Evolutionary conservation across 2,888 invertebrate genomes (phyloP), one percentile per base, ranked within the genome.

Genomic region (Exephanes ischioxanthus): DNA sequence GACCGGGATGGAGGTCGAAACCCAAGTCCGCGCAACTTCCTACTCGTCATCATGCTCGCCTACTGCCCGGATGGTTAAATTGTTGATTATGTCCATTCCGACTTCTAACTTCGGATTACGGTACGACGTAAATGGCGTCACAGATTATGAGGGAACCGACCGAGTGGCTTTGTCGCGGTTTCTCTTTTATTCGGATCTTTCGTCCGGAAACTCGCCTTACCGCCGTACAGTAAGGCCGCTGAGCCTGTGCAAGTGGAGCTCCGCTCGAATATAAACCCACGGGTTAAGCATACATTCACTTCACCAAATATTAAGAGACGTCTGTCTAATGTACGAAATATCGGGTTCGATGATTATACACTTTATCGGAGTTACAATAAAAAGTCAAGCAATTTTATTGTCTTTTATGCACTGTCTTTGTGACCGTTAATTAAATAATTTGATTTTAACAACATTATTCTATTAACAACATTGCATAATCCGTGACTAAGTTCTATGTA

Each of bases 21-120:
- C 61, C 14, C 30, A 14, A 33, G 83, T 75, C 68, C 3, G 53
- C 16, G 72, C 19, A n/a, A 72, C 77, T 82, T 84, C 85, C 72
- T 77, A 78, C 77, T 87, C 33, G 16, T n/a, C 70, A 19, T 87
- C 78, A 88, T 92, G 88, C 33, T 78, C 76, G 72, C 92, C 92
- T 91, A 85, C 19, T 91, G 76, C 78, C n/a, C 83, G 89, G 90
- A 92, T 93, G 92, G 93, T 93, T 93, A 92, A 93, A 93, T 94
- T 93, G 93, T 94, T 94, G 93, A 94, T 94, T 94, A 93, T 93
- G 93, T 93, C 93, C 93, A 93, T 94, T 93, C 93, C 92, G 89
- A 90, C 89, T 89, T 90, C 89, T 90, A 91, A 92, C 91, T 90
- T 87, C 85, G 88, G 90, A 90, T 91, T 92, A 91, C 87, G 86